Conservation (phyloP, 2,797 vertebrate species). For the Malurus leucopterus region DNA sequence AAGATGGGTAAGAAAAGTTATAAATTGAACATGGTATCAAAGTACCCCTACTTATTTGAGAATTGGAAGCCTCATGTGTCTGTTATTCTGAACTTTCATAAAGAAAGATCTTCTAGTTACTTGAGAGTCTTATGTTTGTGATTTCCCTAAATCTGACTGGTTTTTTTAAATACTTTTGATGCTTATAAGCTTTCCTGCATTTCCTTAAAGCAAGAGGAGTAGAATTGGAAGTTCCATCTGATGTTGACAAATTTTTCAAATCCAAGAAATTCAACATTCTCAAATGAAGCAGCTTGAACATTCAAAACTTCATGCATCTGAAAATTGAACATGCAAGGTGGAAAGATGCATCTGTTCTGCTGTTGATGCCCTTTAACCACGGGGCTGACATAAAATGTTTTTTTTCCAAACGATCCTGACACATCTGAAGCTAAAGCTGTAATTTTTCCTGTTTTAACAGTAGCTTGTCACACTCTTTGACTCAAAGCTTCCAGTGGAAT, state of each 20-base stretch:
- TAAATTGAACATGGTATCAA: background rate
- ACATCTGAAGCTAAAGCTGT: background rate
- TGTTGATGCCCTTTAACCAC: background rate
- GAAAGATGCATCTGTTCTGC: background rate
- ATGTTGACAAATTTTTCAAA: background rate
- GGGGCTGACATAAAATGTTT: background rate
- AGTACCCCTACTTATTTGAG: background rate
- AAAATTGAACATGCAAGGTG: background rate
- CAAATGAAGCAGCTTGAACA: background rate
- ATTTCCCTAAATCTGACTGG: background rate
- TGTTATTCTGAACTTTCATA: background rate
- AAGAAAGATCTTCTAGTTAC: background rate
- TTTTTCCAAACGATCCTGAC: conserved; percentile 32
- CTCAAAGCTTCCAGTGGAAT: conserved; percentile 18
- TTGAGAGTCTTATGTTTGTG: background rate
- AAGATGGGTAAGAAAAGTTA: background rate
- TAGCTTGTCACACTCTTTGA: conserved; percentile 2
- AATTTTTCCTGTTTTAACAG: conserved; percentile 35
- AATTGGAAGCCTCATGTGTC: background rate
- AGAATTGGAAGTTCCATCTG: background rate
- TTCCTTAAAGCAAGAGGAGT: background rate
- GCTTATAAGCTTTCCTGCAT: background rate
- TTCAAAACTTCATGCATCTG: background rate
- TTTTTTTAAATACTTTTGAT: background rate
- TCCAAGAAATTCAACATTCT: background rate